Percentiles rank a stretch among this genome's conserved stretches.
Conservation (phyloP, 2,888 invertebrate genomes). For the Bombylius discolor region DNA sequence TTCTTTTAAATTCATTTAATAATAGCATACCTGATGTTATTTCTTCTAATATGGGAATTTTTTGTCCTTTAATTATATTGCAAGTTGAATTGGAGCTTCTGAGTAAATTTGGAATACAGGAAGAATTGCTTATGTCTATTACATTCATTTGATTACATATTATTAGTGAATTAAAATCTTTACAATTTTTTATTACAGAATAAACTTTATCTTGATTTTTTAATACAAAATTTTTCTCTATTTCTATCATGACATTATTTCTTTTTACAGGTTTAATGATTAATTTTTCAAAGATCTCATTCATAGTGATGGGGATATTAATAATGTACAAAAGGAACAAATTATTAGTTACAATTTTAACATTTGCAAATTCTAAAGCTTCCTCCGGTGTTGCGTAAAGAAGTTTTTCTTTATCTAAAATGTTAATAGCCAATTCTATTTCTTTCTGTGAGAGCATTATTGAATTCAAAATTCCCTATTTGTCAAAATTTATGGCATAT, state of each 20-base stretch:
- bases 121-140: slow-evolving; percentile 8
- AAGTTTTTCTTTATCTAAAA: slow-evolving; percentile 12
- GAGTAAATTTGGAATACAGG: slow-evolving; percentile 12
- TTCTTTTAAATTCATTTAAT: slow-evolving; percentile 10
- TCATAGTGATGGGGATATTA: slow-evolving; percentile 11
- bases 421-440: slow-evolving; percentile 5
- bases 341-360: slow-evolving; percentile 13
- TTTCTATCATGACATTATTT: slow-evolving; percentile 5
- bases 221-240: slow-evolving; percentile 8
- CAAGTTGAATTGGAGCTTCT: slow-evolving; percentile 10
- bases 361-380: slow-evolving; percentile 14
- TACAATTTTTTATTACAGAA: slow-evolving; percentile 9
- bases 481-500: slow-evolving; percentile 12
- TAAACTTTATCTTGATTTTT: slow-evolving; percentile 9
- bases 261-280: slow-evolving; percentile 11
- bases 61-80: neutral
- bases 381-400: slow-evolving; percentile 14
- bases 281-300: slow-evolving; percentile 9
- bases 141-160: slow-evolving; percentile 10
- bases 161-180: slow-evolving; percentile 7
- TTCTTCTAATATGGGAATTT: slow-evolving; percentile 10
- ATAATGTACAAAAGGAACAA: slow-evolving; percentile 13
- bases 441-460: slow-evolving; percentile 10
- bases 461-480: slow-evolving; percentile 8
- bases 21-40: slow-evolving; percentile 10